These are phyloP conservation scores for Holcopasites calliopsidis DNA, from an alignment of 1,140 invertebrate genomes.

Conservation along the genomic window DNA sequence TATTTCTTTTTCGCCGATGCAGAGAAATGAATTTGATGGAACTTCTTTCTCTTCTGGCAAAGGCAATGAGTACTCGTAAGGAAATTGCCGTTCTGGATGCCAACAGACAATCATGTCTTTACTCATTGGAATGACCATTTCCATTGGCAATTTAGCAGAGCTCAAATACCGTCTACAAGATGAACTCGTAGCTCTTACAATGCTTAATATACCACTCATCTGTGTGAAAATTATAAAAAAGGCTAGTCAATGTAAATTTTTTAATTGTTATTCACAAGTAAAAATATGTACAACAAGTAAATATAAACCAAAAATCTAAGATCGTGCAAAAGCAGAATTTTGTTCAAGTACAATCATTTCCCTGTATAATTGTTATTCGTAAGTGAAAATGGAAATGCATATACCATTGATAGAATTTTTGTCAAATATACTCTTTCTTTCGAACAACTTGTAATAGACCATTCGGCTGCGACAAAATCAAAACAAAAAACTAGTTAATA, in stretches of 20 bases:
- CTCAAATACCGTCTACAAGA: slow-evolving; percentile 24
- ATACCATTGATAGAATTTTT: too few relatives aligned
- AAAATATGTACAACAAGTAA: too few relatives aligned
- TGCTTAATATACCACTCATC: slow-evolving; percentile 40
- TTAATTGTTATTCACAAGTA: not conserved
- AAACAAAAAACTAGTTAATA: too few relatives aligned
- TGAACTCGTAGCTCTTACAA: not conserved
- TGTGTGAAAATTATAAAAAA: slow-evolving; percentile 1
- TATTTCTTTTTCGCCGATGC: slow-evolving; percentile 83
- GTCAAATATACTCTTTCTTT: too few relatives aligned
- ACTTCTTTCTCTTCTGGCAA: slow-evolving; percentile 79
- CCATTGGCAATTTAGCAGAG: slow-evolving; percentile 65
- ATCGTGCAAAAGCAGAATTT: too few relatives aligned
- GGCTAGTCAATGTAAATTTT: not conserved
- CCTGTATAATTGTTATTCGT: too few relatives aligned
- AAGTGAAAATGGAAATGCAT: too few relatives aligned
- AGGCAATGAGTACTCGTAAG: slow-evolving; percentile 91
- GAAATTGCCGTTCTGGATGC: slow-evolving; percentile 90
- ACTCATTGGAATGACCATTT: slow-evolving; percentile 84
- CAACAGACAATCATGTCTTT: slow-evolving; percentile 92
- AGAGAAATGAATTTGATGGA: slow-evolving; percentile 81
- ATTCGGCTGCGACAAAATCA: too few relatives aligned
- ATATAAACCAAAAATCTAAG: too few relatives aligned
- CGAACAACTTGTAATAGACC: too few relatives aligned
- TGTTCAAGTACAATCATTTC: too few relatives aligned